Conservation (phyloP, 2,113 vertebrate genomes). For the Corythornis madagascariensis region DNA sequence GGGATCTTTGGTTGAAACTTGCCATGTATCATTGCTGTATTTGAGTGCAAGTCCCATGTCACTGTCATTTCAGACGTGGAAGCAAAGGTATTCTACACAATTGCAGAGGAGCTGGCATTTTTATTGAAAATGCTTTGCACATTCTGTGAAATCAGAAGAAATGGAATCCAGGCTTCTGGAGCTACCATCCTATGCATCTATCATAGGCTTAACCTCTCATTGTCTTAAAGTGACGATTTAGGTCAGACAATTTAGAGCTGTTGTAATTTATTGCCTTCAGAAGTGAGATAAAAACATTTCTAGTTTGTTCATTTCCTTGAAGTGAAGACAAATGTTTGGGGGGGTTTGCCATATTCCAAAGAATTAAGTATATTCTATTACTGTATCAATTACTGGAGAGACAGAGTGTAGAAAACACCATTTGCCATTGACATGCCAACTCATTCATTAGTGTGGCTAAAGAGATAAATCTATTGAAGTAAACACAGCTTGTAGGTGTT, state of each 20-base stretch:
- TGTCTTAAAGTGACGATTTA: background rate
- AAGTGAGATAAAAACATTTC: background rate
- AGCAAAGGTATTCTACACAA: background rate
- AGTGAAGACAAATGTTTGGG: accelerated
- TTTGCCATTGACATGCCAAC: background rate
- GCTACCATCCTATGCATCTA: accelerated
- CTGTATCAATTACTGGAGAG: background rate
- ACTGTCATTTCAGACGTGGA: background rate
- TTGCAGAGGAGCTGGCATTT: background rate
- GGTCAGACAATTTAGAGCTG: background rate
- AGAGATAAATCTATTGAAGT: background rate
- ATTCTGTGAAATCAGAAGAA: background rate
- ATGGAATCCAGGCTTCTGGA: background rate
- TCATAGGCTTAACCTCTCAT: background rate
- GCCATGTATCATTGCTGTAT: background rate
- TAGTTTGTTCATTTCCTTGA: background rate
- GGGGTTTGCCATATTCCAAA: background rate
- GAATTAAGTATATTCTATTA: background rate
- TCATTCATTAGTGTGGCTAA: background rate
- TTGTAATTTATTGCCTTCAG: background rate
- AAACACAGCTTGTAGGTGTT: background rate
- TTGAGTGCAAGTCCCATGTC: background rate
- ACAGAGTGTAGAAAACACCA: background rate
- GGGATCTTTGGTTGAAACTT: background rate
- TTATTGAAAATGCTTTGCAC: background rate